Evolutionary conservation across 2,113 vertebrate genomes (phyloP).

Genomic region (Sprattus sprattus): DNA sequence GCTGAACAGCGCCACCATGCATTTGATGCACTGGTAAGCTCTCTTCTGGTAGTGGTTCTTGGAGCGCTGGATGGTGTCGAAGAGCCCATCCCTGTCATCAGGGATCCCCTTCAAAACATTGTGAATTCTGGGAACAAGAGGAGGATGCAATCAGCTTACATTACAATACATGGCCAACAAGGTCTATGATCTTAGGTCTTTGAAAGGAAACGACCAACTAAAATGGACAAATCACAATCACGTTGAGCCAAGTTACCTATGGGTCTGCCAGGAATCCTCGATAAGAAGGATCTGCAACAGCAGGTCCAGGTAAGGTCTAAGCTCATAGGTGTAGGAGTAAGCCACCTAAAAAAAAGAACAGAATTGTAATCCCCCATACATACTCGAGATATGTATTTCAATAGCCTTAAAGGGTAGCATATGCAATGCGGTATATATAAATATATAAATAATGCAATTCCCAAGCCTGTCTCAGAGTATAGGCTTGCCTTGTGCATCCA

Average conservation of each 20-base stretch:
- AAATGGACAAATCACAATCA: neutral
- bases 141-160: neutral
- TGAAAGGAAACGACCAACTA: neutral
- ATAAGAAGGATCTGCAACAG: slow-evolving; percentile 97
- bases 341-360: slow-evolving; percentile 80
- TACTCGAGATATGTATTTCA: neutral
- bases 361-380: neutral
- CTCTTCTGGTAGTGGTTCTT: slow-evolving; percentile 99
- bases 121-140: slow-evolving; percentile 84
- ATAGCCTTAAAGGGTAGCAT: too few relatives aligned
- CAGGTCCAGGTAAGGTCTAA: slow-evolving; percentile 97
- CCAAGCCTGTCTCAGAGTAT: neutral
- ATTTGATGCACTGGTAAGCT: slow-evolving; percentile 99
- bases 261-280: slow-evolving; percentile 99
- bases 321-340: slow-evolving; percentile 97
- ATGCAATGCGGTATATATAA: too few relatives aligned
- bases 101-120: slow-evolving; percentile 98
- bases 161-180: neutral
- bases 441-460: neutral
- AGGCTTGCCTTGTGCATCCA: neutral
- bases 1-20: slow-evolving; percentile 98
- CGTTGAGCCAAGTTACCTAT: slow-evolving; percentile 77
- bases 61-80: slow-evolving; percentile 98
- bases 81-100: slow-evolving; percentile 95
- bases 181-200: too few relatives aligned